Percentiles rank a stretch among this genome's conserved stretches.
Conservation (phyloP, 2,888 invertebrate species). For the Archips crataeganus region DNA sequence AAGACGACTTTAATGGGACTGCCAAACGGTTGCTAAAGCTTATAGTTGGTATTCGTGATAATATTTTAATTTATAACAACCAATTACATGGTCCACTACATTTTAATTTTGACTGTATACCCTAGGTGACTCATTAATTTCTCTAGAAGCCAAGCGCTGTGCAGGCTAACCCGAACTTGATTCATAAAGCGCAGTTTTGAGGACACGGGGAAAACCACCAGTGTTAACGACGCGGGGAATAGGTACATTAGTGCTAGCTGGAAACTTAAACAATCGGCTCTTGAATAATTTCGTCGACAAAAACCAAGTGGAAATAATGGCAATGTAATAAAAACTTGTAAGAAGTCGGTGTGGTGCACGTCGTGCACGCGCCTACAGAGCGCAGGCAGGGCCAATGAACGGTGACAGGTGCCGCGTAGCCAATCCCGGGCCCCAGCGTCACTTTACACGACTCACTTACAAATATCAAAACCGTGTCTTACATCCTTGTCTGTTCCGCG, state of each 20-base stretch:
- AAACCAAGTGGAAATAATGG: slow-evolving; percentile 52
- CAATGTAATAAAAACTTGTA: slow-evolving; percentile 52
- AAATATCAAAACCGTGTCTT: slow-evolving; percentile 65
- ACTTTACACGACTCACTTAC: slow-evolving; percentile 64
- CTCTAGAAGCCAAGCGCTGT: slow-evolving; percentile 1
- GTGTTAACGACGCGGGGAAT: background rate
- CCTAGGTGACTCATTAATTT: slow-evolving; percentile 9
- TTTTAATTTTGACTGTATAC: no score
- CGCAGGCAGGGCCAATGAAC: slow-evolving; percentile 75
- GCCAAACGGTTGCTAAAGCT: no score
- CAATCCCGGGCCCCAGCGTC: slow-evolving; percentile 65
- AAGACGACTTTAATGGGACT: no score
- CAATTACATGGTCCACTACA: no score
- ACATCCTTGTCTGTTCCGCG: slow-evolving; percentile 59
- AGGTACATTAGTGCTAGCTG: slow-evolving; percentile 4
- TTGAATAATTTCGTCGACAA: slow-evolving; percentile 37
- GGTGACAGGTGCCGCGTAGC: slow-evolving; percentile 75
- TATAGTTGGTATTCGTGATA: no score
- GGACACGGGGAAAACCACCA: slow-evolving; percentile 12
- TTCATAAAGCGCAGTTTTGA: slow-evolving; percentile 12
- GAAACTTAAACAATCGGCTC: slow-evolving; percentile 19
- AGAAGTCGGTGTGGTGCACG: slow-evolving; percentile 56
- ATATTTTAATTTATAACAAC: no score
- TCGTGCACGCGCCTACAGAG: slow-evolving; percentile 63
- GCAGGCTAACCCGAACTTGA: slow-evolving; percentile 5